Evolutionary conservation across 1,140 invertebrate species (phyloP).

Genomic region (Venturia canescens): DNA sequence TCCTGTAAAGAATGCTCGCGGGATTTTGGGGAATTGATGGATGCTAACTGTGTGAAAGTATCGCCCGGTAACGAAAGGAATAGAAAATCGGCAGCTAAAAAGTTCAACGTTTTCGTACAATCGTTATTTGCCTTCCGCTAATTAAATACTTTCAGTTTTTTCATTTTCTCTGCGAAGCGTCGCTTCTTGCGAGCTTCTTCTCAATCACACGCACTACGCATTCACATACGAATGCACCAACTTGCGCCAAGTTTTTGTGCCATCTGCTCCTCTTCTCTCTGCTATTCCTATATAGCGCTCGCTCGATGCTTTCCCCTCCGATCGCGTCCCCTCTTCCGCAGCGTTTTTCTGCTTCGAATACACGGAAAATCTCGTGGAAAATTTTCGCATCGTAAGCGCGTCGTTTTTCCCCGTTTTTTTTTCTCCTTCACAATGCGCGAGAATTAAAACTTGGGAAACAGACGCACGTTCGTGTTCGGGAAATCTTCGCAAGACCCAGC

Average conservation of each 20-base stretch:
- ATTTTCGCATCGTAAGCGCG: conserved; percentile 8
- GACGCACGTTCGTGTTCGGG: neutral
- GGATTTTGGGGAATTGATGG: too few species aligned
- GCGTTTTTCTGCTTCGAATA: neutral
- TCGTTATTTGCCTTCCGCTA: neutral
- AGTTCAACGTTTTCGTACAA: neutral
- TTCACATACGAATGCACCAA: neutral
- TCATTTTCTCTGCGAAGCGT: neutral
- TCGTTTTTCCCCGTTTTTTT: neutral
- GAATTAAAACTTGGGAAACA: neutral
- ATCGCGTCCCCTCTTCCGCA: neutral
- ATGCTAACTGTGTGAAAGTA: too few species aligned
- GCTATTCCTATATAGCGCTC: neutral
- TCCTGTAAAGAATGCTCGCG: too few species aligned
- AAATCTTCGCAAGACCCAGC: neutral
- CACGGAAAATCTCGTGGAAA: conserved; percentile 24
- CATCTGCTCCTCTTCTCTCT: conserved; percentile 39
- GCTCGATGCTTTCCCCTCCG: conserved; percentile 4
- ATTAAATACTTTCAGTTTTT: neutral
- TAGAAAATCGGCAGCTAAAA: neutral
- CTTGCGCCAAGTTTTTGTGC: neutral
- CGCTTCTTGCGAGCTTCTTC: neutral
- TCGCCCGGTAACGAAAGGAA: too few species aligned
- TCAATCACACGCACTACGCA: neutral
- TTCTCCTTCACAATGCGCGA: neutral